phyloP scores from a whole-genome alignment of 2,888 invertebrate species.

The Pomacea canaliculata region DNA sequence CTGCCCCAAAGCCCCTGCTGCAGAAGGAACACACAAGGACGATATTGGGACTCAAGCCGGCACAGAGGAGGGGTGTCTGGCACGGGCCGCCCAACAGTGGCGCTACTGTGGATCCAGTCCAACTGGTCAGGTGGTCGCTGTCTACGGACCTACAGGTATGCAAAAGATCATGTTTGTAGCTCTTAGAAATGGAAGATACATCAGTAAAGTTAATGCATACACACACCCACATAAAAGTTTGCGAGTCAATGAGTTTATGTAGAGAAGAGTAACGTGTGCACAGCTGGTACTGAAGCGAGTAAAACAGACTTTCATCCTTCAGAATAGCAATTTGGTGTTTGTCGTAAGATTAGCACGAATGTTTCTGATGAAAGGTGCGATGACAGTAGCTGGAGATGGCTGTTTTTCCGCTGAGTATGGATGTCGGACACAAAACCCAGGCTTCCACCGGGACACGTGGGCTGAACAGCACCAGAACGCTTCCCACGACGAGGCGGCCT shows the following conservation, averaged over 20 bases:
- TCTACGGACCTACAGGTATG: slow-evolving; percentile 46
- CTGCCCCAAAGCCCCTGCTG: slow-evolving; percentile 36
- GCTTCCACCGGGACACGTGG: slow-evolving; percentile 37
- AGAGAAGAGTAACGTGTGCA: too few relatives aligned
- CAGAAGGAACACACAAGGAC: slow-evolving; percentile 39
- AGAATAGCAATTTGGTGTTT: too few relatives aligned
- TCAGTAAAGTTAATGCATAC: slow-evolving; percentile 1
- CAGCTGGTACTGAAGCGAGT: too few relatives aligned
- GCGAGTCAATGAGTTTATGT: too few relatives aligned
- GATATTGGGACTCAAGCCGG: slow-evolving; percentile 34
- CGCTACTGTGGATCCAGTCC: slow-evolving; percentile 35
- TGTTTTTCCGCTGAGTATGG: slow-evolving; percentile 44
- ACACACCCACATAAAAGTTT: too few relatives aligned
- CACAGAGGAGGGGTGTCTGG: slow-evolving; percentile 42
- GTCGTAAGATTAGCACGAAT: too few relatives aligned
- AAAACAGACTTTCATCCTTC: too few relatives aligned
- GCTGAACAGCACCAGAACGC: slow-evolving; percentile 36
- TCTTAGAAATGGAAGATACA: not conserved
- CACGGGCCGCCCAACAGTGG: slow-evolving; percentile 40
- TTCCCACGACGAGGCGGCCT: slow-evolving; percentile 35
- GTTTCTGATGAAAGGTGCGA: slow-evolving; percentile 37
- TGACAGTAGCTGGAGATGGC: slow-evolving; percentile 44
- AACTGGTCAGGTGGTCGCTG: slow-evolving; percentile 35
- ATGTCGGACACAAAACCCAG: slow-evolving; percentile 21
- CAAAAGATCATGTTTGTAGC: not conserved